Conservation (phyloP, 1,140 invertebrate species). For the Pogonognathellus flavescens region DNA sequence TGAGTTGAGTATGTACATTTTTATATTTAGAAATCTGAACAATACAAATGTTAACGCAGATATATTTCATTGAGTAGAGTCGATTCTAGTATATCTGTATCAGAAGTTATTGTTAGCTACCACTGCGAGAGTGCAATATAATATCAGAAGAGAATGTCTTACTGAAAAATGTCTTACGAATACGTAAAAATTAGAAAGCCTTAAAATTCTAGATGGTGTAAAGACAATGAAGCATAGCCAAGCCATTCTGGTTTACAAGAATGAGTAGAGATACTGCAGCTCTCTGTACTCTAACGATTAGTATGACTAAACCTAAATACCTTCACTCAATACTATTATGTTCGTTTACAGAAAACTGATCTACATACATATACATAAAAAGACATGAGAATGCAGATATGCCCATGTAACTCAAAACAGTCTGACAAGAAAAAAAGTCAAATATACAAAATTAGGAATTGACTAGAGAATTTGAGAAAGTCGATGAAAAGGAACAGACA, state of each 20-base stretch:
- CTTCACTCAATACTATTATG: too few species aligned
- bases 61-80: background rate
- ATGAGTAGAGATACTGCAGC: too few species aligned
- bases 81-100: background rate
- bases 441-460: slow-evolving; percentile 24
- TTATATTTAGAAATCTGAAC: too few species aligned
- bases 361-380: background rate
- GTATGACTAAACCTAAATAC: too few species aligned
- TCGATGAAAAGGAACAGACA: slow-evolving; percentile 11
- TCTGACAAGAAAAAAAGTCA: slow-evolving; percentile 30
- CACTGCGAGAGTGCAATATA: background rate
- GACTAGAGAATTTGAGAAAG: slow-evolving; percentile 30
- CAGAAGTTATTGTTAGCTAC: background rate
- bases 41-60: too few species aligned
- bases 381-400: slow-evolving; percentile 21
- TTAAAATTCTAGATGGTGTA: slow-evolving; percentile 21
- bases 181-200: slow-evolving; percentile 25
- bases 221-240: slow-evolving; percentile 28
- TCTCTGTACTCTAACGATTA: too few species aligned
- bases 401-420: background rate
- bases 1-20: too few species aligned
- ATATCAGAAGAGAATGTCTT: background rate
- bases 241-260: too few species aligned
- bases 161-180: background rate
- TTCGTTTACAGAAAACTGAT: too few species aligned